Base-by-base conservation (phyloP, 2,888 invertebrate species). In the Scaptomyza caliginosa region DNA sequence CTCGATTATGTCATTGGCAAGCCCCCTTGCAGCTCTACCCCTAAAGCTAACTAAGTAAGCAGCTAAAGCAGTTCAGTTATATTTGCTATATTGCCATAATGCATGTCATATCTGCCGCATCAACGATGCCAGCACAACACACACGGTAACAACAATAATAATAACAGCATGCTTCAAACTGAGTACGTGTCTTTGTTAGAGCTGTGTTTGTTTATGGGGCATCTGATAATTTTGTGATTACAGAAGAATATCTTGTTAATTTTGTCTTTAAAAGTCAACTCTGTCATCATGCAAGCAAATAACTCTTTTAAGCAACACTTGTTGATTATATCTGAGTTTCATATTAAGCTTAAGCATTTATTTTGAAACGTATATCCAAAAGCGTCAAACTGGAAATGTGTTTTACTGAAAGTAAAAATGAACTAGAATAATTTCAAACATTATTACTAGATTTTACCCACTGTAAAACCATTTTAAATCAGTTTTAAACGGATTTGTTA, bases 1-100 rank as follows among this genome's bases (percentile, higher is more conserved):
- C 70, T 80, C 81, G 81, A 81, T 81, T 81, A 86, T 86, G 86
- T 80, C 86, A 81, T 83, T 80, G 52, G 40, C 62, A 68, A n/a
- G n/a, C 3, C n/a, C n/a, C 10, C n/a, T 52, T 50, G 50, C 52
- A 49, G 42, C 52, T 43, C 58, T 59, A 36, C 28, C 51, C n/a
- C 11, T 34, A 0, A 6, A 28, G 19, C 17, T 24, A 11, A 10
- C 16, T 34, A 30, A 19, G 6, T n/a, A 8, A 40, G 34, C 34
- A 34, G 16, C 34, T 34, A 4, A 16, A 11, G 30, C 39, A 34
- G 30, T 28, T 51, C 28, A 21, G n/a, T 54, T 40, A 65, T 79
- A 67, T 83, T 80, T 80, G 66, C 58, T 83, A 74, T 74, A 74
- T 59, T 59, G 64, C 54, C 74, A 67, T 81, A 74, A 81, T 81